Evolutionary conservation across 2,888 invertebrate genomes (phyloP), one percentile per base, ranked within the genome.

Genomic region (Leptarthrus brevirostris): DNA sequence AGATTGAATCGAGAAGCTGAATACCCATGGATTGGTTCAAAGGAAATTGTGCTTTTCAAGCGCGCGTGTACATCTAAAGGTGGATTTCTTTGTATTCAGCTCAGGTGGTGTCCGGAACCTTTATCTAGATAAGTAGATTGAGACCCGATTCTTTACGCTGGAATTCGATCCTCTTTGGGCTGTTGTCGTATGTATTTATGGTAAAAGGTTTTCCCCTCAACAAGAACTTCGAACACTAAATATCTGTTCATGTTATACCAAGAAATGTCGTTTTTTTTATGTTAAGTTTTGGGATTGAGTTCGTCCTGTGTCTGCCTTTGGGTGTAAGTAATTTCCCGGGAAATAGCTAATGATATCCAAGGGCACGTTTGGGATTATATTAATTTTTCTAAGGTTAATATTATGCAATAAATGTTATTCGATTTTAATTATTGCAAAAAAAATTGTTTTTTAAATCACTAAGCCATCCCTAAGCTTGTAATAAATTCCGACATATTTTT

Each of bases 1-100:
- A 61, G 34, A 61, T 61, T 22, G 61, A 40, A 61, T 61, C 40
- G 61, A 40, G 20, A 36, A 61, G 34, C 18, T 61, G 18, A 34
- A 61, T 61, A 40, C 36, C 24, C 18, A 40, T n/a, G n/a, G 61
- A 30, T 36, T 26, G 36, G 18, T 61, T 61, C 61, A 40, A 61
- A 61, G 61, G 61, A 61, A 61, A 61, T 61, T 61, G 61, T 61
- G 61, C 61, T 61, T 61, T 61, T 61, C 61, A 61, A 22, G 40
- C 22, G 20, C 10, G 61, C 61, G 61, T 61, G 22, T 36, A 61
- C 61, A 61, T 30, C 61, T 61, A 10, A 40, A 61, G 61, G 61
- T 61, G 36, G 40, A 40, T 61, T 26, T 36, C 18, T 20, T 40
- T 61, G n/a, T 61, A 20, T 61, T 40, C 61, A 36, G 18, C 61